These are phyloP conservation scores for Melospiza georgiana DNA, from an alignment of 2,113 vertebrate species.

Conservation along the genomic window DNA sequence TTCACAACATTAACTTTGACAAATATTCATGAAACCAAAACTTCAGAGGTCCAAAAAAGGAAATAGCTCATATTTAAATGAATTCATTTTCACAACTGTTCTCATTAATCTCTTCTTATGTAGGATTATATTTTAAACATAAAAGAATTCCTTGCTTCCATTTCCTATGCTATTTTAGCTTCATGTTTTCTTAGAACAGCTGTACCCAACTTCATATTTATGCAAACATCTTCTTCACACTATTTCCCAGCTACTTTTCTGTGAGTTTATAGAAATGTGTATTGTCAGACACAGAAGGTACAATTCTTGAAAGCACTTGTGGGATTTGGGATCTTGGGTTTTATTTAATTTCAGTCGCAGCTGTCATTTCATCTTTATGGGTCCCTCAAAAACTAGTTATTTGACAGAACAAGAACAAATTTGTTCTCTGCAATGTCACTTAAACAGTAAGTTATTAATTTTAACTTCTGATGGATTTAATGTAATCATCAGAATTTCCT, in stretches of 20 bases:
- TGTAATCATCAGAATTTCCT: not conserved
- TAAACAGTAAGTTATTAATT: not conserved
- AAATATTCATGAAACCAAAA: constrained; percentile 61
- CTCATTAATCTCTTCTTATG: constrained; percentile 35
- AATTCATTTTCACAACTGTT: constrained; percentile 59
- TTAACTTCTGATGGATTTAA: not conserved
- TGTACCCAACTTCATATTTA: constrained; percentile 13
- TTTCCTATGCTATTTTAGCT: constrained; percentile 42
- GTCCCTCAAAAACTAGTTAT: not conserved
- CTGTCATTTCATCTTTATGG: not conserved
- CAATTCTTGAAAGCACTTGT: not conserved
- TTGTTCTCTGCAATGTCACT: not conserved
- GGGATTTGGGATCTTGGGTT: not conserved
- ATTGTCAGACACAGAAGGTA: not conserved
- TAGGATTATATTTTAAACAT: constrained; percentile 44
- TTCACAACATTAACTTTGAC: constrained; percentile 66
- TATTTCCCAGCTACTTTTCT: not conserved
- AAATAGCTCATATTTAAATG: constrained; percentile 25
- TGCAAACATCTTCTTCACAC: not conserved
- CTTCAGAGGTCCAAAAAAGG: constrained; percentile 3
- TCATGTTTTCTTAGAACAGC: constrained; percentile 36
- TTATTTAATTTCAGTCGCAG: not conserved
- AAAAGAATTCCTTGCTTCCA: constrained; percentile 31
- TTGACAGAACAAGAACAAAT: not conserved
- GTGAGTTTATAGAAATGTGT: not conserved